Evolutionary conservation across 1,140 invertebrate genomes (phyloP).

Genomic region (Andrena cerasifolii): DNA sequence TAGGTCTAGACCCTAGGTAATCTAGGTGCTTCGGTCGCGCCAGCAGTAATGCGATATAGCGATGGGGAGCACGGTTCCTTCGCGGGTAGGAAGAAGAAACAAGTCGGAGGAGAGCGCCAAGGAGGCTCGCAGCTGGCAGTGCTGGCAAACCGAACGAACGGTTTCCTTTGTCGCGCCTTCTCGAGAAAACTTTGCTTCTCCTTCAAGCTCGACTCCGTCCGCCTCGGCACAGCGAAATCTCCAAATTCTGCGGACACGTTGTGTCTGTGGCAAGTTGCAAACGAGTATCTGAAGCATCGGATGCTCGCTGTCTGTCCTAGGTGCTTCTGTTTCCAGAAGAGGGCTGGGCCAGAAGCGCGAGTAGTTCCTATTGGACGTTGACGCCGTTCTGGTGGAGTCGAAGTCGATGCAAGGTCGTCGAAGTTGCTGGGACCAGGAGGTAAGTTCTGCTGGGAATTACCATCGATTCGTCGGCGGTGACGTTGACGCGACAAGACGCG

Average conservation of each 20-base stretch:
- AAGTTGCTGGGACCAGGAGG: slow-evolving; percentile 91
- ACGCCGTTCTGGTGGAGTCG: slow-evolving; percentile 93
- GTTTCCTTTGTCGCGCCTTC: not conserved
- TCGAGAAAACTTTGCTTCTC: not conserved
- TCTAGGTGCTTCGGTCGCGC: not conserved
- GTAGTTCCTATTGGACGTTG: slow-evolving; percentile 93
- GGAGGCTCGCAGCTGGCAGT: too few relatives aligned
- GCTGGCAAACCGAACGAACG: too few relatives aligned
- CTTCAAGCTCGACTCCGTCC: too few relatives aligned
- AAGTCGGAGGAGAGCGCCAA: not conserved
- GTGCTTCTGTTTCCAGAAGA: slow-evolving; percentile 93
- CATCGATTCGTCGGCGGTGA: too few relatives aligned
- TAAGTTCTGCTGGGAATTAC: slow-evolving; percentile 77
- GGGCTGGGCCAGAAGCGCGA: slow-evolving; percentile 92
- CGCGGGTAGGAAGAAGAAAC: not conserved
- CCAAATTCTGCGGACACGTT: too few relatives aligned
- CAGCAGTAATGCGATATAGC: too few relatives aligned
- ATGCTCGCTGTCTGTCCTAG: slow-evolving; percentile 79
- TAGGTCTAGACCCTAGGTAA: not conserved
- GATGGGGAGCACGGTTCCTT: too few relatives aligned
- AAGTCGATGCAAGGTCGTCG: slow-evolving; percentile 91
- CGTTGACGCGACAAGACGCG: not conserved
- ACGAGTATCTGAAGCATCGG: not conserved
- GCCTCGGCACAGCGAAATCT: too few relatives aligned
- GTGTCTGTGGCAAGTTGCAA: too few relatives aligned